Percentiles rank a stretch among this genome's conserved stretches.
Conservation (phyloP, 1,140 invertebrate genomes). For the Frieseomelitta varia region DNA sequence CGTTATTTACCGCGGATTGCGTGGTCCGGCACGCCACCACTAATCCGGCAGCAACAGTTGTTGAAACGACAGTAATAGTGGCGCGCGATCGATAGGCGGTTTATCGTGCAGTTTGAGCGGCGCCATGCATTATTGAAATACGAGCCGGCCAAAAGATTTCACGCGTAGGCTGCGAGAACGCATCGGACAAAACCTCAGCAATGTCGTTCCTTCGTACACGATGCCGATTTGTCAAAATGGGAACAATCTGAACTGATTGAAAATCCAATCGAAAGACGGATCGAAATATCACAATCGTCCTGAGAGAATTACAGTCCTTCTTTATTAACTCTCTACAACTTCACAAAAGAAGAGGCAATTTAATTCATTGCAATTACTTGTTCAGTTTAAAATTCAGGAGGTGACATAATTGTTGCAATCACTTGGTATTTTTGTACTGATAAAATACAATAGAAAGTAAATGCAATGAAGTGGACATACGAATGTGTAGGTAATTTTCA, state of each 20-base stretch:
- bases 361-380: no score
- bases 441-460: no score
- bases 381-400: no score
- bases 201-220: no score
- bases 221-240: background rate
- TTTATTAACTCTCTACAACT: no score
- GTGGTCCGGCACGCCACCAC: conserved; percentile 17
- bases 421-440: no score
- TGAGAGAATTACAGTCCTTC: no score
- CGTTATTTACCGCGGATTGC: conserved; percentile 37
- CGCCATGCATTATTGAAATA: conserved; percentile 41
- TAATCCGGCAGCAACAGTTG: conserved; percentile 50
- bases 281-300: background rate
- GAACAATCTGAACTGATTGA: background rate
- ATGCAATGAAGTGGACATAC: no score
- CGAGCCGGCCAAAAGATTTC: conserved; percentile 35
- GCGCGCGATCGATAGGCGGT: conserved; percentile 39
- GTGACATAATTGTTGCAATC: no score
- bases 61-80: conserved; percentile 49
- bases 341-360: no score
- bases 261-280: no score
- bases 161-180: conserved; percentile 1
- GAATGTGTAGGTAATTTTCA: no score
- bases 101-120: conserved; percentile 35
- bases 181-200: background rate